Conservation (phyloP, 2,888 invertebrate species). For the Coenonympha arcania region DNA sequence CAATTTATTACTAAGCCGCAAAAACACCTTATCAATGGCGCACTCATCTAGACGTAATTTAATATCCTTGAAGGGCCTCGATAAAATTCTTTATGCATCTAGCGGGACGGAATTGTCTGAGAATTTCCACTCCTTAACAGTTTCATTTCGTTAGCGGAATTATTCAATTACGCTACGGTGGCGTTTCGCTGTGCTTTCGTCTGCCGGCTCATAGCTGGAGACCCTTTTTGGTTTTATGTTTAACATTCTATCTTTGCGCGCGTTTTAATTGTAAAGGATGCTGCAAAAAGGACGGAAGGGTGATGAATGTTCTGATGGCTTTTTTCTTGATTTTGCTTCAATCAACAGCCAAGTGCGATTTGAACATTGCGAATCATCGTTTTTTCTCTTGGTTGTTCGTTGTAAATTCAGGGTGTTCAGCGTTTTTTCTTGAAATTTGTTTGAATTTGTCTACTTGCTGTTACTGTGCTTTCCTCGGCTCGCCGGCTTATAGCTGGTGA, state of each 20-base stretch:
- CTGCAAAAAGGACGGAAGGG: background rate
- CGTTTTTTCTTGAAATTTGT: no score
- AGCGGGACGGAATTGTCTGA: conserved; percentile 51
- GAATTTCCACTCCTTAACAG: conserved; percentile 43
- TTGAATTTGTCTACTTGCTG: no score
- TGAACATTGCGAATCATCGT: no score
- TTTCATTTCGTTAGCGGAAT: conserved; percentile 68
- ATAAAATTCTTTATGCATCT: conserved; percentile 64
- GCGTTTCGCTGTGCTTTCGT: conserved; percentile 27
- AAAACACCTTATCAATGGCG: conserved; percentile 20
- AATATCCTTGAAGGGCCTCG: conserved; percentile 33
- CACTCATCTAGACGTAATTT: conserved; percentile 30
- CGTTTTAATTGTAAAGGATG: conserved; percentile 8
- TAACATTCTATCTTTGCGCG: conserved; percentile 16
- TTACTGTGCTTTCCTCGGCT: conserved; percentile 22
- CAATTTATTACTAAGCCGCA: conserved; percentile 1
- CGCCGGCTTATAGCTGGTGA: conserved; percentile 15
- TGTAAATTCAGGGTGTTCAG: no score
- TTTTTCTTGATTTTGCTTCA: background rate
- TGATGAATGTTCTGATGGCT: background rate
- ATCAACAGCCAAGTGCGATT: no score
- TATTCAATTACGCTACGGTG: conserved; percentile 57
- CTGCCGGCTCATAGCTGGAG: conserved; percentile 13
- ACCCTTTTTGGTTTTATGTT: conserved; percentile 18
- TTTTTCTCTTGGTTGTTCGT: no score